Evolutionary conservation across 2,113 vertebrate species (phyloP).

Genomic region (Climacteris rufus): DNA sequence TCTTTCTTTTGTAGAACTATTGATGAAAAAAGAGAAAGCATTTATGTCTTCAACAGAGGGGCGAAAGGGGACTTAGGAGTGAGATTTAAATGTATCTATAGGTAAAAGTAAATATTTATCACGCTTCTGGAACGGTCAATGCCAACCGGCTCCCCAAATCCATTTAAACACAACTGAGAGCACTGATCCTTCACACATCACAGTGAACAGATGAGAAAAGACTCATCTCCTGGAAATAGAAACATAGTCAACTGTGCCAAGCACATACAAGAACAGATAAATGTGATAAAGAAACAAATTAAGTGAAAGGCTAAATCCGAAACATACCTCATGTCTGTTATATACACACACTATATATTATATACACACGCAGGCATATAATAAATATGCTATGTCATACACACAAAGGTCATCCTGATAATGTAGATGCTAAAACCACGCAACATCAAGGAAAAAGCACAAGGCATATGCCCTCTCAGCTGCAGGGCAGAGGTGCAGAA

Average conservation of each 20-base stretch:
- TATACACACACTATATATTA: fast-evolving
- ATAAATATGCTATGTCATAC: fast-evolving
- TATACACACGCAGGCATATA: too few relatives aligned
- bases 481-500: background rate
- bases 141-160: background rate
- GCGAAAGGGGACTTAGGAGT: background rate
- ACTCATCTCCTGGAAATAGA: background rate
- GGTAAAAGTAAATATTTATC: background rate
- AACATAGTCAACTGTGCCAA: background rate
- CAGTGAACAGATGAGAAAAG: fast-evolving
- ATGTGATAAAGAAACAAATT: background rate
- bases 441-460: background rate
- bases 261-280: background rate
- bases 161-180: background rate
- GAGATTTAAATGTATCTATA: background rate
- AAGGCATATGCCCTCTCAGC: fast-evolving
- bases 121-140: background rate
- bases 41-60: background rate
- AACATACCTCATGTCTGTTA: background rate
- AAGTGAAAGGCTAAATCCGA: background rate
- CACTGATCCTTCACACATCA: background rate
- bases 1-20: slow-evolving; percentile 49
- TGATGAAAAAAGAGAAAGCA: slow-evolving; percentile 1
- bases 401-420: background rate
- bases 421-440: background rate